These are phyloP conservation scores for Holcopasites calliopsidis DNA, from an alignment of 1,140 invertebrate species.

Conservation along the genomic window DNA sequence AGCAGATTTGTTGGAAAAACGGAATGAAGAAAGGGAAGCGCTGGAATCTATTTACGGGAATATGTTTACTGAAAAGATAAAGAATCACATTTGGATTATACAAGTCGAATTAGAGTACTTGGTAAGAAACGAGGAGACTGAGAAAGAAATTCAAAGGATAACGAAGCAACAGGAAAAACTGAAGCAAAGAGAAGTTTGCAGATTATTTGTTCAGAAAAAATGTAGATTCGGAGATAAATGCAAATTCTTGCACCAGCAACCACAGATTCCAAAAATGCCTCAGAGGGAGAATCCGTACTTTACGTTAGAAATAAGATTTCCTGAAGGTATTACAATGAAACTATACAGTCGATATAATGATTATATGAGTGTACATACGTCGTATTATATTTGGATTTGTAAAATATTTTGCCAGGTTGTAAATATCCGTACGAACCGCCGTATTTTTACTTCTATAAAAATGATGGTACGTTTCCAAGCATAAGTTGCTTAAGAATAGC, in stretches of 20 bases:
- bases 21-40: slow-evolving; percentile 85
- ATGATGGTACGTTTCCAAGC: slow-evolving; percentile 80
- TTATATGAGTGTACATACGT: slow-evolving; percentile 6
- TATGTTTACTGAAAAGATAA: slow-evolving; percentile 84
- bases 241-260: slow-evolving; percentile 85
- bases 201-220: slow-evolving; percentile 83
- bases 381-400: slow-evolving; percentile 5
- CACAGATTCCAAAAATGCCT: slow-evolving; percentile 72
- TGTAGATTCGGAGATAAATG: slow-evolving; percentile 87
- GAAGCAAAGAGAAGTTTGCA: slow-evolving; percentile 83
- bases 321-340: slow-evolving; percentile 77
- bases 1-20: slow-evolving; percentile 82
- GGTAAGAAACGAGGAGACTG: slow-evolving; percentile 81
- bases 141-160: slow-evolving; percentile 71
- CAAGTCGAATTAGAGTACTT: slow-evolving; percentile 85
- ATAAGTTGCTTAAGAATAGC: slow-evolving; percentile 83
- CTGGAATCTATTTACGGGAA: slow-evolving; percentile 87
- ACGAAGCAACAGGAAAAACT: slow-evolving; percentile 71
- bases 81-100: slow-evolving; percentile 84
- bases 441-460: slow-evolving; percentile 84
- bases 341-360: slow-evolving; percentile 12
- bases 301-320: slow-evolving; percentile 87
- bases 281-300: slow-evolving; percentile 75
- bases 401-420: slow-evolving; percentile 66
- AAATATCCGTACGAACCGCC: slow-evolving; percentile 87